phyloP scores from a whole-genome alignment of 2,113 vertebrate species.

The Pelecanoides urinatrix region DNA sequence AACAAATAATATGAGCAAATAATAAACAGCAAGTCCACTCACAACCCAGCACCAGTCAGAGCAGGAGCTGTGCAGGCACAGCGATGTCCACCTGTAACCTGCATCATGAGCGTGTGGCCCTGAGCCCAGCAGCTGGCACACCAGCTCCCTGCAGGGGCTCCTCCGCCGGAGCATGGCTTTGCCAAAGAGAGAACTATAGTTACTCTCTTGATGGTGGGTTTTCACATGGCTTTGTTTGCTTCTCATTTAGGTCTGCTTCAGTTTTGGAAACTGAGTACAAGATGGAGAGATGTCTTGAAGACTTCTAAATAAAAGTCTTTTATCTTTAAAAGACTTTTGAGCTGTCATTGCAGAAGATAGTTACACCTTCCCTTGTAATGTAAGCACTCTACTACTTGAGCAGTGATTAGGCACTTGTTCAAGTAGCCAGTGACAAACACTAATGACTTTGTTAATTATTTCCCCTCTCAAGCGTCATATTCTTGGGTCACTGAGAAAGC shows the following conservation, averaged over 20 bases:
- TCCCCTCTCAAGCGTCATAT: neutral
- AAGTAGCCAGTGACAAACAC: neutral
- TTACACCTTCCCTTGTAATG: neutral
- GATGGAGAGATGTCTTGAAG: neutral
- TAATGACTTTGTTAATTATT: neutral
- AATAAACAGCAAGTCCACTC: neutral
- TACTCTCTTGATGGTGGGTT: neutral
- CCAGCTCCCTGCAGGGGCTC: rapidly evolving
- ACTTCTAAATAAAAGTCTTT: neutral
- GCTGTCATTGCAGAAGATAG: neutral
- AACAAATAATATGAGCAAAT: neutral
- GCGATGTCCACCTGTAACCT: rapidly evolving
- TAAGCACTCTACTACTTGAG: neutral
- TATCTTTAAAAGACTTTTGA: neutral
- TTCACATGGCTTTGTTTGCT: neutral
- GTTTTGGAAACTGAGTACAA: neutral
- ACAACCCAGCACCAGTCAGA: neutral
- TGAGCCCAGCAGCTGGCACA: neutral
- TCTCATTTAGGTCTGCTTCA: neutral
- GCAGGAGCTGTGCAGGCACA: neutral
- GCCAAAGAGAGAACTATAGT: neutral
- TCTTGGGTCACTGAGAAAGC: neutral
- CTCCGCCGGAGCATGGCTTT: neutral
- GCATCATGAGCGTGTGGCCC: rapidly evolving
- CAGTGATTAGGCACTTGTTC: neutral